A percentile compares a stretch with the other conserved stretches of the same genome.
Conservation (phyloP, 2,888 invertebrate species). For the Zygaena filipendulae region DNA sequence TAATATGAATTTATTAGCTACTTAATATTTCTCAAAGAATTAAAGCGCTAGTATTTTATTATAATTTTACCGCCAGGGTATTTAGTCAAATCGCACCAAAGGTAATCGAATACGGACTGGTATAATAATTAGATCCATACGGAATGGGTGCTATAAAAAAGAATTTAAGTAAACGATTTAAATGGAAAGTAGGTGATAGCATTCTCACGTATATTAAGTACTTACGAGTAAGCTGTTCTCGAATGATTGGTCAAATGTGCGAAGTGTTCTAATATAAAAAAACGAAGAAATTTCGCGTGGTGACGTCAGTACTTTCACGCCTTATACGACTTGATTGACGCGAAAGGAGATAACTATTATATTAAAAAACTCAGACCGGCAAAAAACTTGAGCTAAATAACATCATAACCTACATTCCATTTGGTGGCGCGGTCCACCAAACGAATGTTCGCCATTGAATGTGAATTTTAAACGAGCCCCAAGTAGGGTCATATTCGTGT, state of each 20-base stretch:
- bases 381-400: slow-evolving; percentile 60
- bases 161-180: too few species aligned
- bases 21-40: too few species aligned
- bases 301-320: slow-evolving; percentile 63
- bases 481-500: slow-evolving; percentile 57
- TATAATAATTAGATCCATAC: too few species aligned
- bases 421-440: slow-evolving; percentile 41
- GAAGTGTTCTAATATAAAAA: slow-evolving; percentile 33
- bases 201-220: slow-evolving; percentile 24
- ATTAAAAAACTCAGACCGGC: slow-evolving; percentile 52
- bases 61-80: too few species aligned
- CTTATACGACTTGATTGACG: slow-evolving; percentile 59
- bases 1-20: too few species aligned
- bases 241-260: slow-evolving; percentile 29
- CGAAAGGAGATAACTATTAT: slow-evolving; percentile 60
- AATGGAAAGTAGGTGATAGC: slow-evolving; percentile 20
- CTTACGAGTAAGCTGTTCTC: slow-evolving; percentile 19
- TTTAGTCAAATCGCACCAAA: too few species aligned
- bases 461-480: slow-evolving; percentile 56
- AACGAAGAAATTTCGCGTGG: slow-evolving; percentile 42
- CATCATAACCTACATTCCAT: slow-evolving; percentile 66
- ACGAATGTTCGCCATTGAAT: slow-evolving; percentile 37
- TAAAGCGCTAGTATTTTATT: too few species aligned
- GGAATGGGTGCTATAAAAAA: too few species aligned
- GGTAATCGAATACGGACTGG: too few species aligned